Evolutionary conservation across 2,113 vertebrate genomes (phyloP).

Genomic region (Oenanthe oenanthe): DNA sequence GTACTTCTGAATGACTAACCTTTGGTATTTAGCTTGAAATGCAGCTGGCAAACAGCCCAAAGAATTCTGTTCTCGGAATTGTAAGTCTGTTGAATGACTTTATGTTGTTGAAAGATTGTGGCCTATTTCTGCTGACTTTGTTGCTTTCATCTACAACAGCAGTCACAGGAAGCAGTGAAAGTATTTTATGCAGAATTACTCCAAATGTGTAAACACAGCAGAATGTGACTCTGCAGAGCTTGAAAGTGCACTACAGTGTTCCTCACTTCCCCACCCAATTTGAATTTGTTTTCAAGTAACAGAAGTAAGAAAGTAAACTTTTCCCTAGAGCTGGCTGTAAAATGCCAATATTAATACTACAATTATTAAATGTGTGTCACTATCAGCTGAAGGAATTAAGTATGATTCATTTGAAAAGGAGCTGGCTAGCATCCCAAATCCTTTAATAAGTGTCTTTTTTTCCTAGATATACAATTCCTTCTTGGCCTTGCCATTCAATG

Average conservation of each 20-base stretch:
- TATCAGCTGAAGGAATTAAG: background rate
- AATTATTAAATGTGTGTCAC: background rate
- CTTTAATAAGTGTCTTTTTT: background rate
- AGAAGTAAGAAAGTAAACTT: background rate
- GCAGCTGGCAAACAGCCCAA: background rate
- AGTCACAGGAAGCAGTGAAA: background rate
- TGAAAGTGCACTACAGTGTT: background rate
- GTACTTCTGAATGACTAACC: background rate
- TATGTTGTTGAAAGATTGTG: background rate
- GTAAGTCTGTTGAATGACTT: background rate
- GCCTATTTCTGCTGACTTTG: background rate
- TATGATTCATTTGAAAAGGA: background rate
- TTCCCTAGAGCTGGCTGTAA: background rate
- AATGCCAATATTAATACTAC: background rate
- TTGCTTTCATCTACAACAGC: background rate
- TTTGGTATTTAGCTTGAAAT: background rate
- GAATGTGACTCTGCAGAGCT: background rate
- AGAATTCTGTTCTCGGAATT: background rate
- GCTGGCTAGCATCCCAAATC: background rate
- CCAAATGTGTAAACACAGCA: background rate
- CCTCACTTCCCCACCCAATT: background rate
- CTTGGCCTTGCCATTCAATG: background rate
- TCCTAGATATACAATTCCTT: background rate
- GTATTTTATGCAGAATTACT: background rate
- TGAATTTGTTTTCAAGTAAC: background rate